Conservation (phyloP, 2,113 vertebrate genomes). For the Todiramphus chloris region DNA sequence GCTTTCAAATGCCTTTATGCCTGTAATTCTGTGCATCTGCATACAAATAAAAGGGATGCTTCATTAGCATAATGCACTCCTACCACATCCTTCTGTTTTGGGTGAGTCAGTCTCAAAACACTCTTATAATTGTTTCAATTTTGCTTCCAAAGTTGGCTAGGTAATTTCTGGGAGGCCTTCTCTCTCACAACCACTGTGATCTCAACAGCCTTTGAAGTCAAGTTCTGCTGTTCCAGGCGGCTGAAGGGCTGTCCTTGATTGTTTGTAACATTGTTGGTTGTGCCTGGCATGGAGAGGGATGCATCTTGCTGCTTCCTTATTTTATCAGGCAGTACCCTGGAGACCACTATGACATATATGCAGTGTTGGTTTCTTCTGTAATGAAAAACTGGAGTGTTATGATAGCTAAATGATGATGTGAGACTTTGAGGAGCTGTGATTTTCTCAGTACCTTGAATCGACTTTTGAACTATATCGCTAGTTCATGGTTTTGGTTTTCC, state of each 20-base stretch:
- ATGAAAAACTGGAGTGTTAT: background rate
- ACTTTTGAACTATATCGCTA: background rate
- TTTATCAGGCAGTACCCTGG: background rate
- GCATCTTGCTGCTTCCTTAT: background rate
- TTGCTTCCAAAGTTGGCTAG: background rate
- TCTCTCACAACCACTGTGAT: background rate
- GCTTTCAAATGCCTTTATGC: background rate
- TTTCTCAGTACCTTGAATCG: background rate
- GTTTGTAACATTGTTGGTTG: accelerated
- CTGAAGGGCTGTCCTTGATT: background rate
- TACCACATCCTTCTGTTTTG: background rate
- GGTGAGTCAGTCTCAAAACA: background rate
- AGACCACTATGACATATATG: background rate
- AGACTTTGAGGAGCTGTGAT: background rate
- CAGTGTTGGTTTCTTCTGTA: background rate
- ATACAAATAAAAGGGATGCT: slow-evolving; percentile 2
- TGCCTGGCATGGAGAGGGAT: background rate
- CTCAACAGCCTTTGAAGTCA: background rate
- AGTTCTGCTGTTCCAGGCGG: background rate
- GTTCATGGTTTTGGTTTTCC: background rate
- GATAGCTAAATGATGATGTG: background rate
- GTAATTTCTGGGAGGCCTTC: background rate
- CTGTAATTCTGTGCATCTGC: slow-evolving; percentile 7
- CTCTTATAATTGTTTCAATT: background rate
- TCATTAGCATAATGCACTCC: background rate